These are phyloP conservation scores for Pachyrhynchus sulphureomaculatus DNA, from an alignment of 1,140 invertebrate genomes.

Conservation along the genomic window DNA sequence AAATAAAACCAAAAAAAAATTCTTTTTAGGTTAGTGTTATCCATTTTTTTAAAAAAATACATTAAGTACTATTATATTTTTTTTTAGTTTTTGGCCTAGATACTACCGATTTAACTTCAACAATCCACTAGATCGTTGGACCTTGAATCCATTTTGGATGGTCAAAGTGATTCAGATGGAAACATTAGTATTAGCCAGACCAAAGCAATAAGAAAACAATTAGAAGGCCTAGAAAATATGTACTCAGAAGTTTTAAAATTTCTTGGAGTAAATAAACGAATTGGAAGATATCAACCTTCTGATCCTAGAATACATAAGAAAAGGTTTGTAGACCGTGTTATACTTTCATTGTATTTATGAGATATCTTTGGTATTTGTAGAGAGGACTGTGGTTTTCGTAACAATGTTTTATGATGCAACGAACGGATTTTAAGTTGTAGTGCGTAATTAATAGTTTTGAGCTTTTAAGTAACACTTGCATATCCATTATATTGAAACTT, in stretches of 20 bases:
- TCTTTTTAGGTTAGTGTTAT: no score
- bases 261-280: conserved; percentile 67
- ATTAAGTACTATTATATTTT: conserved; percentile 36
- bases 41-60: no score
- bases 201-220: conserved; percentile 75
- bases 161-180: conserved; percentile 67
- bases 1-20: no score
- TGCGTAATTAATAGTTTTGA: no score
- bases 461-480: no score
- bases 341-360: no score
- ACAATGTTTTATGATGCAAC: no score
- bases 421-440: no score
- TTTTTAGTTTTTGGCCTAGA: conserved; percentile 68
- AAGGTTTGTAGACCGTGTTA: conserved; percentile 28
- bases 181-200: conserved; percentile 77
- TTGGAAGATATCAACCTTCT: conserved; percentile 59
- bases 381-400: no score
- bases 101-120: conserved; percentile 74
- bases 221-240: conserved; percentile 87
- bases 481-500: no score
- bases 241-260: conserved; percentile 74
- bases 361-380: no score
- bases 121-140: conserved; percentile 72
- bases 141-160: conserved; percentile 78
- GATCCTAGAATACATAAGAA: conserved; percentile 63